Evolutionary conservation across 1,140 invertebrate genomes (phyloP).

Genomic region (Limonius californicus): DNA sequence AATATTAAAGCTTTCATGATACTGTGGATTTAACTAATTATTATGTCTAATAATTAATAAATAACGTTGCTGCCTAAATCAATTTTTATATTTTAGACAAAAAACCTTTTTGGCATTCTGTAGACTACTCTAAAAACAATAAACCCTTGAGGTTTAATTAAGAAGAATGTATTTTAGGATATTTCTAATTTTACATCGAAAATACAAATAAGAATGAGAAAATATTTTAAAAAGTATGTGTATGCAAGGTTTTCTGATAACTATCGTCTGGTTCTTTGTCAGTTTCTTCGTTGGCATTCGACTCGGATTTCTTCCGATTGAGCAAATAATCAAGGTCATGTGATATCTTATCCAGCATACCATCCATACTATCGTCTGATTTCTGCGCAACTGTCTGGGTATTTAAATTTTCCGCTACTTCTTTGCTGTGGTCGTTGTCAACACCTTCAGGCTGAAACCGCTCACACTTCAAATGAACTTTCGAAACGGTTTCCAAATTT

Average conservation of each 20-base stretch:
- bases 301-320: conserved; percentile 28
- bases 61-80: no score
- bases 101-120: no score
- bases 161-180: no score
- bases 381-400: neutral
- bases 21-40: no score
- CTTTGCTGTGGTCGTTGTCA: conserved; percentile 24
- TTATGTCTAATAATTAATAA: no score
- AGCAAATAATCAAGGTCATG: conserved; percentile 44
- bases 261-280: neutral
- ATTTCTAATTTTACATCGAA: no score
- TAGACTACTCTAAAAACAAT: no score
- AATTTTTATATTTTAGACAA: no score
- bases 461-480: conserved; percentile 8
- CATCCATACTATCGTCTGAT: conserved; percentile 37
- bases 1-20: no score
- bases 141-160: no score
- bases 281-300: neutral
- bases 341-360: conserved; percentile 42
- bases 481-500: neutral
- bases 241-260: neutral
- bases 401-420: neutral
- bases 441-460: conserved; percentile 39
- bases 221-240: neutral
- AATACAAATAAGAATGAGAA: no score